Evolutionary conservation across 92 coral and sea anemone genomes (phyloP).

Genomic region (Porites cylindrica): DNA sequence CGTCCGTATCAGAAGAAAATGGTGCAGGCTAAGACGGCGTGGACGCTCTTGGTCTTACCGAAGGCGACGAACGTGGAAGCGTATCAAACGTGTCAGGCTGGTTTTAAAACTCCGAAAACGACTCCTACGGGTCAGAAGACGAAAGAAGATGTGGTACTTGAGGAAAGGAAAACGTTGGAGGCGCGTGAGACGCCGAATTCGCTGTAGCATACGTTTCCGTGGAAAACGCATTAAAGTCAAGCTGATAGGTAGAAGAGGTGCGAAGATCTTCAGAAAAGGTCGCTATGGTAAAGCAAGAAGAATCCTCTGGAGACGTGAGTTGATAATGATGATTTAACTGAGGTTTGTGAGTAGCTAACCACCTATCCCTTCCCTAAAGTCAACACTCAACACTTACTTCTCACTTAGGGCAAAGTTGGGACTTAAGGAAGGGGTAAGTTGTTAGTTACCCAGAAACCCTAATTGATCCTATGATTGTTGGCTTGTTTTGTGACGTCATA

Average conservation of each 20-base stretch:
- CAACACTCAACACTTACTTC: too few species aligned
- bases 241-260: conserved; percentile 23
- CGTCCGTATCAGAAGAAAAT: conserved; percentile 18
- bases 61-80: conserved; percentile 11
- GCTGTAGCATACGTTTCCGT: conserved; percentile 36
- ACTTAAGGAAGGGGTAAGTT: too few species aligned
- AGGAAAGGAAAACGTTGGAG: conserved; percentile 23
- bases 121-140: conserved; percentile 16
- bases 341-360: too few species aligned
- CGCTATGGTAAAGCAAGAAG: conserved; percentile 13
- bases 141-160: conserved; percentile 1
- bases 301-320: conserved; percentile 28
- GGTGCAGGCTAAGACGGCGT: conserved; percentile 23
- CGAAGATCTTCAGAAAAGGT: conserved; percentile 13
- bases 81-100: background rate
- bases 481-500: too few species aligned
- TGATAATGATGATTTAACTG: background rate
- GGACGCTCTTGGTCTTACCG: conserved; percentile 21
- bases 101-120: background rate
- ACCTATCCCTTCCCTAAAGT: too few species aligned
- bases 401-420: too few species aligned
- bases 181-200: conserved; percentile 8
- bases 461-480: too few species aligned
- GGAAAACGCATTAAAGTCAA: conserved; percentile 1
- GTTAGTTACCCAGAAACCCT: too few species aligned